Base-by-base conservation (phyloP, 2,888 invertebrate species). In the Nycteola revayana region DNA sequence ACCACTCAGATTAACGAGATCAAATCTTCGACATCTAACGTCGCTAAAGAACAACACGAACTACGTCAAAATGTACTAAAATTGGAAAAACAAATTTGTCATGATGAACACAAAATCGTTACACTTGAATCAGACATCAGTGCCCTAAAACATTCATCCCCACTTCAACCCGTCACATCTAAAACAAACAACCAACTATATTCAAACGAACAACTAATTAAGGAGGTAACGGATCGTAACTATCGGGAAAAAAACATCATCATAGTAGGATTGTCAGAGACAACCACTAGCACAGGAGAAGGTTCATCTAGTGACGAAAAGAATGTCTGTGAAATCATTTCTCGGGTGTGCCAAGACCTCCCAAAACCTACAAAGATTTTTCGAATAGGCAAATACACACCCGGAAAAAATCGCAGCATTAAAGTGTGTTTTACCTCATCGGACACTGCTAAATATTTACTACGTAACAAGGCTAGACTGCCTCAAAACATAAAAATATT, bases 51-150 rank as follows among this genome's bases (percentile, higher is more conserved):
- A 14, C 25, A 22, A 4, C 11, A 14, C 2, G 1, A 11, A 7
- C 11, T 35, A 7, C 24, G 25, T 14, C 7, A 5, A 5, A 28
- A 7, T 10, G 28, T 35, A 3, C 21, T 11, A 6, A 11, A 25
- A 22, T 21, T 28, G 7, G 28, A 21, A 21, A 28, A 28, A 20
- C 28, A 28, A 28, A 11, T 28, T 8, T 11, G 21, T 7, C 10
- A 28, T n/a, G 21, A 10, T 22, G 28, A 8, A 22, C 28, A 28
- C 3, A 28, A 28, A 28, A 22, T 28, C 3, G 9, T 21, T 10
- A n/a, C 28, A 28, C 22, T 28, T n/a, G 28, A 28, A 22, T 28
- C 28, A 7, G 28, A 28, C 6, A 2, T 28, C 9, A 21, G n/a
- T 8, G 22, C 22, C n/a, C 22, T 17, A 7, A 27, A 21, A 8